Evolutionary conservation across 2,797 vertebrate genomes (phyloP).

Genomic region (Sebastes steindachneri): DNA sequence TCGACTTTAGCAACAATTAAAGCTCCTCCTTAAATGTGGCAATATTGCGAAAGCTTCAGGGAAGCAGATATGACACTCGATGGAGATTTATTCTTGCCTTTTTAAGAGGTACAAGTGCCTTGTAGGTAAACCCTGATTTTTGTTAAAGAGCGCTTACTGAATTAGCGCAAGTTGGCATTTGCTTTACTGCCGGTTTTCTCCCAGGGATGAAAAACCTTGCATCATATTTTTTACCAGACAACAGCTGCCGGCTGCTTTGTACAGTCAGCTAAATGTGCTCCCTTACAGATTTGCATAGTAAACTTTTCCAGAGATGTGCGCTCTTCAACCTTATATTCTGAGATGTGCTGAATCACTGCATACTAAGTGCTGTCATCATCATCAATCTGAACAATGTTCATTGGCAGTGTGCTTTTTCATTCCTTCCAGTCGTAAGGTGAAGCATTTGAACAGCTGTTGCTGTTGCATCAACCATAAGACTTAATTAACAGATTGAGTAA

Average conservation of each 20-base stretch:
- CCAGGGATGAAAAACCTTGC: slow-evolving; percentile 5
- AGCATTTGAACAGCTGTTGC: slow-evolving; percentile 20
- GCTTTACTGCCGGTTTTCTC: slow-evolving; percentile 10
- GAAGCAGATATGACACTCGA: neutral
- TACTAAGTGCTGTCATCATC: slow-evolving; percentile 41
- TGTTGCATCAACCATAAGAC: slow-evolving; percentile 2
- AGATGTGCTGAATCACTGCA: slow-evolving; percentile 50
- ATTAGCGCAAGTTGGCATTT: slow-evolving; percentile 29
- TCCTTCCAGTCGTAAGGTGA: neutral
- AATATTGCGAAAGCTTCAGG: neutral
- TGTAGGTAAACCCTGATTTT: slow-evolving; percentile 15
- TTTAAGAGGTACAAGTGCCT: slow-evolving; percentile 11
- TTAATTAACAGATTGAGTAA: slow-evolving; percentile 26
- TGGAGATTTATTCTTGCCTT: neutral
- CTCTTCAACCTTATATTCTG: slow-evolving; percentile 9
- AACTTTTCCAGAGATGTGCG: slow-evolving; percentile 29
- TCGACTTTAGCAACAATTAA: neutral
- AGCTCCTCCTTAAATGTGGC: neutral
- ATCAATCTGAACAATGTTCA: slow-evolving; percentile 25
- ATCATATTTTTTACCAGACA: slow-evolving; percentile 29
- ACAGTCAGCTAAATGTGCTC: slow-evolving; percentile 44
- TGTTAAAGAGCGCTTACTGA: slow-evolving; percentile 8
- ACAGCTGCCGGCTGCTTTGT: slow-evolving; percentile 51
- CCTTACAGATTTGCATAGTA: slow-evolving; percentile 20
- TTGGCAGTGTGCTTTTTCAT: neutral